Percentiles rank a stretch among this genome's conserved stretches.
phyloP scores from a whole-genome alignment of 2,797 vertebrate species.

The Leptodactylus fallax region DNA sequence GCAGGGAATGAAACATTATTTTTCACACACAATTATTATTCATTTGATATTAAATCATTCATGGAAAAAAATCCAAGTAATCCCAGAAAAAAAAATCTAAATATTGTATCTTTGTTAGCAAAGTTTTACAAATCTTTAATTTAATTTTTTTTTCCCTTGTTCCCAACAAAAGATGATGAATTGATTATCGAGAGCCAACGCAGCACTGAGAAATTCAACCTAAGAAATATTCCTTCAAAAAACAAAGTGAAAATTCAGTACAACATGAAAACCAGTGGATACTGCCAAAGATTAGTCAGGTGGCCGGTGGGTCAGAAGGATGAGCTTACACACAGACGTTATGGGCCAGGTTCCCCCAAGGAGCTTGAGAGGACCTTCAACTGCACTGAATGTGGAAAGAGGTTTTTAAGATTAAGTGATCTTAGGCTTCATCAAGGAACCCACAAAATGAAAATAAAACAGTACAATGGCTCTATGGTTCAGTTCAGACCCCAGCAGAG shows the following conservation, averaged over 20 bases:
- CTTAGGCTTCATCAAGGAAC: slow-evolving; percentile 61
- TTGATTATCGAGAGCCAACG: slow-evolving; percentile 44
- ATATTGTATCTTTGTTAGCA: neutral
- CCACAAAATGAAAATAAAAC: slow-evolving; percentile 61
- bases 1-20: too few relatives aligned
- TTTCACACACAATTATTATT: neutral
- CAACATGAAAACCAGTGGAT: slow-evolving; percentile 59
- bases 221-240: slow-evolving; percentile 52
- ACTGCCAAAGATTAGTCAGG: slow-evolving; percentile 60
- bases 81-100: too few relatives aligned
- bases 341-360: neutral
- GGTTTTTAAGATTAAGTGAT: slow-evolving; percentile 61
- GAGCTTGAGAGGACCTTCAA: slow-evolving; percentile 56
- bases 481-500: slow-evolving; percentile 52
- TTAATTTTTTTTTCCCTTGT: neutral
- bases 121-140: neutral
- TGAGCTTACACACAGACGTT: slow-evolving; percentile 30
- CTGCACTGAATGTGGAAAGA: slow-evolving; percentile 63
- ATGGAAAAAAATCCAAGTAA: neutral
- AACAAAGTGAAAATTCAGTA: slow-evolving; percentile 57
- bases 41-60: neutral
- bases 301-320: slow-evolving; percentile 56
- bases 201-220: slow-evolving; percentile 48
- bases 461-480: slow-evolving; percentile 41
- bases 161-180: slow-evolving; percentile 40